A percentile compares a stretch with the other conserved stretches of the same genome.
phyloP scores from a whole-genome alignment of 37 sponge, comb jelly and placozoan species.

The Agelas oroides region DNA sequence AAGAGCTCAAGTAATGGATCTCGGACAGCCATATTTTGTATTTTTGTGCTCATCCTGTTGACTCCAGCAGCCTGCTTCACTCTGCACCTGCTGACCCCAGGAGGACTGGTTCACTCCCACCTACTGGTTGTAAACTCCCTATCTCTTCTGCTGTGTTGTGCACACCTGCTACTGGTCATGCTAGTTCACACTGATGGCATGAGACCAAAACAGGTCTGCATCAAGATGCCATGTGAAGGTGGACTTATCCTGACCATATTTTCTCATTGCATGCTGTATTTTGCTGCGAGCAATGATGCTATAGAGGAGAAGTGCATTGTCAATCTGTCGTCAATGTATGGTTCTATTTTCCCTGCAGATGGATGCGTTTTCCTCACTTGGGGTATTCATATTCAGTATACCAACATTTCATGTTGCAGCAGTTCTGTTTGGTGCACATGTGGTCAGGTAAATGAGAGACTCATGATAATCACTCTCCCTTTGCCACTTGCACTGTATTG shows the following conservation, averaged over 20 bases:
- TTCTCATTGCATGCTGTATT: too few species aligned
- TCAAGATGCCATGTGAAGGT: too few species aligned
- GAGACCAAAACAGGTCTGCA: too few species aligned
- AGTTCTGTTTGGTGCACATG: constrained; percentile 21
- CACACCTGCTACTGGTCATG: not conserved
- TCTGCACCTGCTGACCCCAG: constrained; percentile 39
- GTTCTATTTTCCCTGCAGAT: too few species aligned
- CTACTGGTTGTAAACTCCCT: not conserved
- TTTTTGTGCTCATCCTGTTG: not conserved
- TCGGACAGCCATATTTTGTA: too few species aligned
- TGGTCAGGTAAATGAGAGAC: constrained; percentile 3
- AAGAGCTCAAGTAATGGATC: too few species aligned
- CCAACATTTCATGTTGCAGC: constrained; percentile 2
- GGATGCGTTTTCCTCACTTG: not conserved
- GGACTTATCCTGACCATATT: too few species aligned
- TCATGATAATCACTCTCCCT: not conserved
- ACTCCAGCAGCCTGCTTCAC: not conserved
- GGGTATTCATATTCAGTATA: not conserved
- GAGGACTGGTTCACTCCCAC: constrained; percentile 31
- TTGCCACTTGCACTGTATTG: too few species aligned
- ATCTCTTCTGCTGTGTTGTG: not conserved
- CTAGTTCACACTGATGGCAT: constrained; percentile 1
- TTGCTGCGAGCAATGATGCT: too few species aligned
- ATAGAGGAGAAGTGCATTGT: too few species aligned
- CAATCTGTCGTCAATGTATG: too few species aligned